Base-by-base conservation (phyloP, 1,140 invertebrate species). In the Dendrolimus punctatus region DNA sequence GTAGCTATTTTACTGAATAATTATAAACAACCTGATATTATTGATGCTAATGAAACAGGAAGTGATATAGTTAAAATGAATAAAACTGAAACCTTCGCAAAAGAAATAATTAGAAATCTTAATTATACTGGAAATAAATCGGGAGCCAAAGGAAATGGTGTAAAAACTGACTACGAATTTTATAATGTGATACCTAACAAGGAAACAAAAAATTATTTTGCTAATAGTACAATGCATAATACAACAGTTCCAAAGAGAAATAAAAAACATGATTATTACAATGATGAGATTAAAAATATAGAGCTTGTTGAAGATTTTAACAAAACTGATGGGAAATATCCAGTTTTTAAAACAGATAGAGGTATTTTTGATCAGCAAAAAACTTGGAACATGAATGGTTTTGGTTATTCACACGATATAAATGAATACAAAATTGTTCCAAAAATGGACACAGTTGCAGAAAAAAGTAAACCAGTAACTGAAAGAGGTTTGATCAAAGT, bases 401-500 rank as follows among this genome's bases (percentile, higher is more conserved):
- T 39, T 10, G 62, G 60, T 8, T 66, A 63, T n/a, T 48, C 64
- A 36, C 52, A 62, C 23, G 62, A 69, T 39, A 53, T 55, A 2
- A 67, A 74, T 48, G 41, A 53, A 6, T 71, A 78, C 38, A 74
- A 75, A 69, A 61, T 76, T 42, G 46, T 77, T 49, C 66, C 66
- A 42, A 77, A 72, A 60, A 23, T 23, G 23, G 23, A 23, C 23
- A 23, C 23, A 23, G 23, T 23, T 23, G 45, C 53, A 38, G 51
- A 66, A 46, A 58, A 59, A 57, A 63, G 55, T 44, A 76, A 71
- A 51, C 56, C 61, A 8, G 62, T 85, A 4, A 68, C 68, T 40
- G 80, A 85, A 68, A 72, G 64, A 70, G 76, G 76, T 39, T 40
- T 85, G 4, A 57, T 81, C 0, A 83, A 85, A 68, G 66, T 85